phyloP scores from a whole-genome alignment of 2,888 invertebrate genomes.

The Noctua fimbriata region DNA sequence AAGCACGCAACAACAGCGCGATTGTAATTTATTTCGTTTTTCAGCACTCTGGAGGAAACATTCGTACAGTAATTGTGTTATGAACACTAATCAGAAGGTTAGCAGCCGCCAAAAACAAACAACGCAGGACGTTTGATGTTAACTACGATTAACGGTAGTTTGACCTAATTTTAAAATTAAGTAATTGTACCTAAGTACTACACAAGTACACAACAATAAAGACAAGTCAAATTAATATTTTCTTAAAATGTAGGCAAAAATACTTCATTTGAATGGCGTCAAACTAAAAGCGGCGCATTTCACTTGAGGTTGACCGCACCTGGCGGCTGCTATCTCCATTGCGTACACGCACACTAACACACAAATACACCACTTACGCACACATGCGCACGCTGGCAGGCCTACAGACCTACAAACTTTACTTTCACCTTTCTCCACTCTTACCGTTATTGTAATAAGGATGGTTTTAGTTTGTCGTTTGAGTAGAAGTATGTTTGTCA shows the following conservation, averaged over 20 bases:
- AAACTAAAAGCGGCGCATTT: constrained; percentile 83
- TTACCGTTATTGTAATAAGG: constrained; percentile 70
- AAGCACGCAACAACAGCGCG: constrained; percentile 70
- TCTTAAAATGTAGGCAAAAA: not conserved
- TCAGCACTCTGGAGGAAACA: constrained; percentile 60
- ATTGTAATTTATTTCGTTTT: constrained; percentile 67
- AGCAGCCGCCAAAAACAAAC: constrained; percentile 48
- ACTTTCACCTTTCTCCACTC: constrained; percentile 78
- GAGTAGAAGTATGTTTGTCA: constrained; percentile 67
- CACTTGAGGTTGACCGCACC: constrained; percentile 80
- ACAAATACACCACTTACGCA: constrained; percentile 74
- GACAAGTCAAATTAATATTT: not conserved
- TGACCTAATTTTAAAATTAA: constrained; percentile 51
- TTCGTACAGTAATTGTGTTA: constrained; percentile 59
- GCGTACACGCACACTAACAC: constrained; percentile 84
- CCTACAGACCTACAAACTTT: constrained; percentile 89
- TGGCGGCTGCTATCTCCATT: constrained; percentile 86
- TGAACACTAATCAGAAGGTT: constrained; percentile 59
- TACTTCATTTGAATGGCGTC: not conserved
- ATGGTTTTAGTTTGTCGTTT: constrained; percentile 65
- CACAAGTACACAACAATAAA: not conserved
- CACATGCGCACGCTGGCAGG: constrained; percentile 77
- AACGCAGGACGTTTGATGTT: constrained; percentile 59
- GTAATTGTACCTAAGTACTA: constrained; percentile 15
- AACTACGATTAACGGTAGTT: constrained; percentile 41